Conservation (phyloP, 2,113 vertebrate genomes). For the Catharus bicknelli region DNA sequence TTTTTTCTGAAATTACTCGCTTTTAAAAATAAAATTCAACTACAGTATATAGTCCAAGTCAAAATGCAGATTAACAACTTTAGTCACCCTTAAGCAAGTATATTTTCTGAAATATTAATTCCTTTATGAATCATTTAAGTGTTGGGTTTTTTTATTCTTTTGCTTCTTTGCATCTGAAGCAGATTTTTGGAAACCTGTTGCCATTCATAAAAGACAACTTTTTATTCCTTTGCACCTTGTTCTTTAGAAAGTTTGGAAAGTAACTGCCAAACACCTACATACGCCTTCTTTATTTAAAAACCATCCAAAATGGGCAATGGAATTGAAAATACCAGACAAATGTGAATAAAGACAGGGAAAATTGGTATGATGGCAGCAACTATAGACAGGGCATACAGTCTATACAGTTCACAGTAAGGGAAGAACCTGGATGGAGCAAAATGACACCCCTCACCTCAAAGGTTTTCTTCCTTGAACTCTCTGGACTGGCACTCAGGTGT, state of each 20-base stretch:
- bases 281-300: neutral
- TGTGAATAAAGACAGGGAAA: neutral
- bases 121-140: neutral
- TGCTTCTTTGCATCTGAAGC: neutral
- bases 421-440: neutral
- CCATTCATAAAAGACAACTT: neutral
- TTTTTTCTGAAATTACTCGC: neutral
- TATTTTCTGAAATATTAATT: neutral
- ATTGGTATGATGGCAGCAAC: neutral
- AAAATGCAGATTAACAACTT: neutral
- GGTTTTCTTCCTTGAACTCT: neutral
- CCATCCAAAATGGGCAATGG: neutral
- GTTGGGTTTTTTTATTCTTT: neutral
- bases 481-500: neutral
- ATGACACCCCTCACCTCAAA: accelerated
- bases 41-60: neutral
- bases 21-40: neutral
- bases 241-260: neutral
- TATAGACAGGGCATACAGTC: neutral
- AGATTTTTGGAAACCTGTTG: neutral
- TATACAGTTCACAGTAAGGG: neutral
- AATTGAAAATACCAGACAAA: neutral
- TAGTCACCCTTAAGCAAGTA: neutral
- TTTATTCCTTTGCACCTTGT: neutral
- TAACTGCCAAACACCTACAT: neutral